Conservation (phyloP, 2,888 invertebrate species). For the Eupithecia inturbata region DNA sequence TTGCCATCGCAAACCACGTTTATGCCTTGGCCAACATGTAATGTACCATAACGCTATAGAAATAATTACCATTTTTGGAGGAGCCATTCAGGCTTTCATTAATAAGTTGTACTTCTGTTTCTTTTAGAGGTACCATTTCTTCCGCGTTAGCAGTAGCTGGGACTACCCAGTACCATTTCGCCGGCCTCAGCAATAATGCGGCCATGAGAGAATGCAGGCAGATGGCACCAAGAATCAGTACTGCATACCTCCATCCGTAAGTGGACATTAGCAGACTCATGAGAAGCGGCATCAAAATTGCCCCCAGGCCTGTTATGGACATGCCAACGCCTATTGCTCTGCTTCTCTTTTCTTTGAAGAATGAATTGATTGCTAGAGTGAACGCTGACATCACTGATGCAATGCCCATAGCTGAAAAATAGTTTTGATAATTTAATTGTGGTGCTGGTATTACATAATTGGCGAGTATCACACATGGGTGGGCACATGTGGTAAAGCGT, state of each 20-base stretch:
- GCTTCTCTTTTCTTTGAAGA: slow-evolving; percentile 85
- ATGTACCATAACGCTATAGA: not conserved
- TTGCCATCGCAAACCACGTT: not conserved
- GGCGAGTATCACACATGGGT: not conserved
- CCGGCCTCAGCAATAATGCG: slow-evolving; percentile 86
- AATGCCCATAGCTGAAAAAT: slow-evolving; percentile 84
- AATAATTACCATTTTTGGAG: slow-evolving; percentile 61
- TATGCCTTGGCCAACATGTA: not conserved
- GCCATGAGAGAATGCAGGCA: slow-evolving; percentile 85
- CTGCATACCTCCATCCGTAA: slow-evolving; percentile 85
- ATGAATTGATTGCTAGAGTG: slow-evolving; percentile 86
- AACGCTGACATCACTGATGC: slow-evolving; percentile 85
- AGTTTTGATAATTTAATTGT: not conserved
- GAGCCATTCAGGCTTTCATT: slow-evolving; percentile 64
- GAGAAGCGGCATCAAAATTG: slow-evolving; percentile 86
- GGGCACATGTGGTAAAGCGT: not conserved
- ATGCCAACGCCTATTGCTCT: slow-evolving; percentile 86
- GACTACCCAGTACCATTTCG: slow-evolving; percentile 86
- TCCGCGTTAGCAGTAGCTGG: slow-evolving; percentile 55
- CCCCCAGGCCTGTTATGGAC: slow-evolving; percentile 87
- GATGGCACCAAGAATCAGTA: slow-evolving; percentile 85
- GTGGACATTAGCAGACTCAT: slow-evolving; percentile 82
- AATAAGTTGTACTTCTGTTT: slow-evolving; percentile 58
- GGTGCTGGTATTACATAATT: not conserved
- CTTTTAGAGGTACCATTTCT: slow-evolving; percentile 69